phyloP scores from a whole-genome alignment of 2,113 vertebrate genomes.

The Oxygymnocypris stewartii region DNA sequence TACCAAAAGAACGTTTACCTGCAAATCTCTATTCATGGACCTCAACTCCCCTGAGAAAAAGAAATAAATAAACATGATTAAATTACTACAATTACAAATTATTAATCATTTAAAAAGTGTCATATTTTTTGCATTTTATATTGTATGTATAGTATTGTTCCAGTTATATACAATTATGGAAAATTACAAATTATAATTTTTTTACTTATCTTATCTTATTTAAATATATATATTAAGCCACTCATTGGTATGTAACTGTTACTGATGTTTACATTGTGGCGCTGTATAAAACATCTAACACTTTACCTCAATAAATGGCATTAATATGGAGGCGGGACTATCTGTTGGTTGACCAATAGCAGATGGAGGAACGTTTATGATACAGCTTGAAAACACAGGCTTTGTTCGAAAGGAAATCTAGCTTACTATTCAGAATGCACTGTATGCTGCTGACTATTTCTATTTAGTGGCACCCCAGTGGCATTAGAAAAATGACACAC shows the following conservation, averaged over 20 bases:
- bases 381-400: not conserved
- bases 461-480: not conserved
- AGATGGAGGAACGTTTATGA: not conserved
- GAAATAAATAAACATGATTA: too few species aligned
- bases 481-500: not conserved
- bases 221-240: not conserved
- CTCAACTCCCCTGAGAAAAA: conserved; percentile 12
- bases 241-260: not conserved
- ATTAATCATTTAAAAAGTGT: not conserved
- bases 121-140: not conserved
- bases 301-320: not conserved
- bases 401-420: not conserved
- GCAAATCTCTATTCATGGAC: not conserved
- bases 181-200: not conserved
- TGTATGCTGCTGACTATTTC: not conserved
- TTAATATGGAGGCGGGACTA: not conserved
- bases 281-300: not conserved
- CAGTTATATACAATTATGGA: not conserved
- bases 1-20: conserved; percentile 28
- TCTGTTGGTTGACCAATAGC: not conserved
- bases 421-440: not conserved
- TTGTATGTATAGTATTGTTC: not conserved
- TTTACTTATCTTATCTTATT: not conserved
- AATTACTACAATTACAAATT: not conserved
- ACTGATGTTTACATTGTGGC: not conserved